A percentile compares a stretch with the other conserved stretches of the same genome.
phyloP scores from a whole-genome alignment of 2,888 invertebrate genomes.

The Anthophora plumipes region DNA sequence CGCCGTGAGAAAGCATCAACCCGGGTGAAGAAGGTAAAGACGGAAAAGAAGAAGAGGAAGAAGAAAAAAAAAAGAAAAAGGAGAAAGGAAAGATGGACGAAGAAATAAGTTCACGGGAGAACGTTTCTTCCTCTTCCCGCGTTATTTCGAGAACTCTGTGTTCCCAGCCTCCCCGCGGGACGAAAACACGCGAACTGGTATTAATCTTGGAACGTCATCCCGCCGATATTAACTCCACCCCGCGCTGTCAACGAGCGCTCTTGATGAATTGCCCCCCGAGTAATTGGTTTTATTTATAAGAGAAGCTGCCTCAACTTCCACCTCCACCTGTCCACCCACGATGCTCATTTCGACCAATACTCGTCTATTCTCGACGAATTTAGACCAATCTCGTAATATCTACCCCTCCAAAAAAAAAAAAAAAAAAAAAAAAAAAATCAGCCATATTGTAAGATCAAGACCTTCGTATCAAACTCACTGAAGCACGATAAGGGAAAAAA shows the following conservation, averaged over 20 bases:
- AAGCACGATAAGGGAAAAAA: no score
- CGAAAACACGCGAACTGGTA: conserved; percentile 50
- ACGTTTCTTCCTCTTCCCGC: background rate
- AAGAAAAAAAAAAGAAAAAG: background rate
- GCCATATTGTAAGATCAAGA: no score
- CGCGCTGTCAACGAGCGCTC: conserved; percentile 16
- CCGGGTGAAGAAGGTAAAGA: no score
- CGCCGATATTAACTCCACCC: conserved; percentile 43
- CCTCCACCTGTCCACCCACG: conserved; percentile 1
- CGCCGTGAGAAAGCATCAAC: conserved; percentile 11
- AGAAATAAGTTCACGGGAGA: conserved; percentile 12
- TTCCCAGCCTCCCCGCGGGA: background rate
- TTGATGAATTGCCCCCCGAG: conserved; percentile 27
- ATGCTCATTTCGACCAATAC: background rate
- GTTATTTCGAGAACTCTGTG: conserved; percentile 48
- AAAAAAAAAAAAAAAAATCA: no score
- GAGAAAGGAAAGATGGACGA: background rate
- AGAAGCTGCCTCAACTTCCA: background rate
- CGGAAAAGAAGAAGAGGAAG: no score
- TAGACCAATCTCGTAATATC: background rate
- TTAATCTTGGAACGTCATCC: conserved; percentile 57
- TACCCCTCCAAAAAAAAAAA: no score
- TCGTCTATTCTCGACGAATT: background rate
- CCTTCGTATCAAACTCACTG: no score
- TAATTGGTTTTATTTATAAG: conserved; percentile 44